These are phyloP conservation scores for Microcebus murinus DNA, from an alignment of 2,113 vertebrate genomes.

Conservation along the genomic window DNA sequence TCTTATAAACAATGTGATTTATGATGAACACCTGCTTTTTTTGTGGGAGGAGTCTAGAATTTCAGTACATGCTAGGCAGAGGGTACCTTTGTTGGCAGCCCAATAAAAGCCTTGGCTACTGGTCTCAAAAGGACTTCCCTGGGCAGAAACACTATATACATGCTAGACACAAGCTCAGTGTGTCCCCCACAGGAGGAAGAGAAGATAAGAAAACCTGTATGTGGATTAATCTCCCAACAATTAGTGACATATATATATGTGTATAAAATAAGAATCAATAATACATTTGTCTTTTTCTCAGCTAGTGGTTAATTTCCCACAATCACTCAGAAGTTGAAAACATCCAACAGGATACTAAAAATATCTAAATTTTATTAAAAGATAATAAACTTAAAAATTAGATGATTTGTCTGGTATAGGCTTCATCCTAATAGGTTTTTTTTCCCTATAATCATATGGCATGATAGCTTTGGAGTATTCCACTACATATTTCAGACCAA, in stretches of 20 bases:
- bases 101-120: background rate
- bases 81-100: background rate
- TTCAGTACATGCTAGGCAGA: background rate
- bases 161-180: background rate
- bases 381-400: background rate
- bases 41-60: background rate
- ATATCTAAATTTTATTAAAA: background rate
- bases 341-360: background rate
- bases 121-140: background rate
- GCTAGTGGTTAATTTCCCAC: background rate
- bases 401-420: background rate
- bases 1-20: background rate
- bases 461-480: background rate
- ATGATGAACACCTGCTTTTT: background rate
- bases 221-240: background rate
- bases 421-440: background rate
- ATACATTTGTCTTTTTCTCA: background rate
- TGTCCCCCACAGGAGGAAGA: background rate
- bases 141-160: background rate
- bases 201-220: background rate
- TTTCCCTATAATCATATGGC: background rate
- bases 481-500: background rate
- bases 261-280: background rate
- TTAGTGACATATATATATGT: background rate
- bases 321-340: conserved; percentile 31